Evolutionary conservation across 2,888 invertebrate genomes (phyloP).

Genomic region (Molanna angustata): DNA sequence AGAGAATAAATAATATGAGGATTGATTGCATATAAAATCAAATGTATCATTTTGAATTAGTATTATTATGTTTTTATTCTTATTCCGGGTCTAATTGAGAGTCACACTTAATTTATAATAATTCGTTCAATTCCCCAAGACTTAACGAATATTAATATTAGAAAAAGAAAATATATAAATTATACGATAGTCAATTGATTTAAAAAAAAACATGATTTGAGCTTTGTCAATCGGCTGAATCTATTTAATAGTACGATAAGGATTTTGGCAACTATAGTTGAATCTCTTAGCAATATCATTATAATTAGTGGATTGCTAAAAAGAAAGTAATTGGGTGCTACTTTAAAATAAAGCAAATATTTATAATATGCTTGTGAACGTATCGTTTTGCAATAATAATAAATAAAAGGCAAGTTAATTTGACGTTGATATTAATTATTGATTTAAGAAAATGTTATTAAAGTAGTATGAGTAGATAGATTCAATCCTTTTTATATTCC

Average conservation of each 20-base stretch:
- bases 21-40: no score
- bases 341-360: conserved; percentile 25
- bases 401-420: conserved; percentile 8
- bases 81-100: no score
- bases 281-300: conserved; percentile 20
- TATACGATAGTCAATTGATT: neutral
- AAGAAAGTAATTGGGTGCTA: conserved; percentile 29
- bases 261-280: conserved; percentile 13
- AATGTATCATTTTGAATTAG: no score
- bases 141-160: conserved; percentile 2
- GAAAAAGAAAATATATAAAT: neutral
- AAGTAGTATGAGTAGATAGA: conserved; percentile 28
- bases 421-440: conserved; percentile 21
- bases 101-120: no score
- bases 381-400: conserved; percentile 12
- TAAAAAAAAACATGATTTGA: conserved; percentile 6
- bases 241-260: conserved; percentile 13
- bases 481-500: conserved; percentile 32
- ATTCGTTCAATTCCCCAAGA: conserved; percentile 6
- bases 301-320: conserved; percentile 16
- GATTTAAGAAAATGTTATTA: conserved; percentile 26
- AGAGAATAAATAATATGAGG: no score
- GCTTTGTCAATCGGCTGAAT: conserved; percentile 2
- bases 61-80: no score
- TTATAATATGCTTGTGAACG: conserved; percentile 13